These are phyloP conservation scores for Phocoena sinus DNA, from an alignment of 2,113 vertebrate species.

Conservation along the genomic window DNA sequence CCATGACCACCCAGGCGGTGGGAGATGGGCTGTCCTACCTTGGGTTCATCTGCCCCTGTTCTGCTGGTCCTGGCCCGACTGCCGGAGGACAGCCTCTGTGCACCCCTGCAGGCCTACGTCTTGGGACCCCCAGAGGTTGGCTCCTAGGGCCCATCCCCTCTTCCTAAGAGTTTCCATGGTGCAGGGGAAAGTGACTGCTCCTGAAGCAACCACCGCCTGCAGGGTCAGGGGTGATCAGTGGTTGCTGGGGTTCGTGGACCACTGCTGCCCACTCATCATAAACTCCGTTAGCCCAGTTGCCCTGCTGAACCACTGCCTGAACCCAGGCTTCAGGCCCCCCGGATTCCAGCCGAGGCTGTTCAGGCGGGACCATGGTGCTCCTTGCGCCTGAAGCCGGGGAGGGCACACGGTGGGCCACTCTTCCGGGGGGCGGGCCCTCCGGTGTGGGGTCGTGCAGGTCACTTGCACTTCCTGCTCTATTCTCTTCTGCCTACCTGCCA, in stretches of 20 bases:
- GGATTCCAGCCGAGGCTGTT: not conserved
- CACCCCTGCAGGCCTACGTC: not conserved
- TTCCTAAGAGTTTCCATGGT: not conserved
- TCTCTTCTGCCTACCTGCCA: not conserved
- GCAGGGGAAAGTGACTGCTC: not conserved
- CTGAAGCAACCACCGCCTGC: not conserved
- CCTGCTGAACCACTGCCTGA: not conserved
- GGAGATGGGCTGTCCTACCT: not conserved
- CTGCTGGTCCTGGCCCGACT: not conserved
- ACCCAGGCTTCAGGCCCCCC: not conserved
- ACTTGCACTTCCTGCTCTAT: not conserved
- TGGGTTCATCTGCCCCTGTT: not conserved
- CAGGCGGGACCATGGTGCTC: slow-evolving; percentile 29
- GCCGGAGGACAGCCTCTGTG: not conserved
- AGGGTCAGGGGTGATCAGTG: not conserved
- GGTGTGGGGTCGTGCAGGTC: rapidly evolving
- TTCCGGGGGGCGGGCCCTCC: not conserved
- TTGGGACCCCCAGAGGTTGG: not conserved
- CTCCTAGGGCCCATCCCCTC: not conserved
- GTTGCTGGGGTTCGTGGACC: not conserved
- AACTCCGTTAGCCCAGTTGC: not conserved
- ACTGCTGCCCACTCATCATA: rapidly evolving
- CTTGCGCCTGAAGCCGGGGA: not conserved
- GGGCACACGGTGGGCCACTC: not conserved
- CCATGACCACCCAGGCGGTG: rapidly evolving